Percentiles rank a stretch among this genome's conserved stretches.
Evolutionary conservation across 35 echinoderm and acorn worm genomes (phyloP).

Genomic region (Ptychodera flava): DNA sequence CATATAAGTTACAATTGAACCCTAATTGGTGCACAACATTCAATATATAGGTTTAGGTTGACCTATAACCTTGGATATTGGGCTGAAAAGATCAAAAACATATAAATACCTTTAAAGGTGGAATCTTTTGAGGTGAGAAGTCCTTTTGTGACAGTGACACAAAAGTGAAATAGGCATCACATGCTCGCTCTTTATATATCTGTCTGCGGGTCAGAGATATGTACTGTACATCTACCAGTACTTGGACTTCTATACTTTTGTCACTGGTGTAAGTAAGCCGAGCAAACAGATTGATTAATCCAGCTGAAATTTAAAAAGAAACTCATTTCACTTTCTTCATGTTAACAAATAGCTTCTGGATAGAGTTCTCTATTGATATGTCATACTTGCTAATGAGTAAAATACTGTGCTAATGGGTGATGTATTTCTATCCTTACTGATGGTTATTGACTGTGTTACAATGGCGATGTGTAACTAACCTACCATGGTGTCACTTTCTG

Average conservation of each 20-base stretch:
- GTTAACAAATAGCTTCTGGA: too few species aligned
- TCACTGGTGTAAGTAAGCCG: constrained; percentile 36
- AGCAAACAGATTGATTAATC: constrained; percentile 27
- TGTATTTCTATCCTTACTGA: too few species aligned
- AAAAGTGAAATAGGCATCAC: constrained; percentile 48
- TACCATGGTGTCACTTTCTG: too few species aligned
- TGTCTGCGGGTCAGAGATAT: constrained; percentile 10
- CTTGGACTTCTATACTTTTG: constrained; percentile 38
- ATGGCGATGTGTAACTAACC: too few species aligned
- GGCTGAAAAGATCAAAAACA: not conserved
- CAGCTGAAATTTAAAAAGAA: constrained; percentile 10
- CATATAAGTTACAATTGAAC: not conserved
- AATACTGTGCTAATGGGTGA: too few species aligned
- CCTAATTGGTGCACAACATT: not conserved
- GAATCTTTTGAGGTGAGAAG: not conserved
- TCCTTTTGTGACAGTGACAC: constrained; percentile 15
- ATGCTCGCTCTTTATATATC: constrained; percentile 25
- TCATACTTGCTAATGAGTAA: too few species aligned
- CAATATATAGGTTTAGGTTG: not conserved
- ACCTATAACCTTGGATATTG: not conserved
- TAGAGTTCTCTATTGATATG: too few species aligned
- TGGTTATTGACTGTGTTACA: too few species aligned
- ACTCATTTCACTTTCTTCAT: too few species aligned
- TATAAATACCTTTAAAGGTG: not conserved
- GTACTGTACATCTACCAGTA: constrained; percentile 38